phyloP scores from a whole-genome alignment of 2,888 invertebrate genomes.

The Deroplatys truncata region DNA sequence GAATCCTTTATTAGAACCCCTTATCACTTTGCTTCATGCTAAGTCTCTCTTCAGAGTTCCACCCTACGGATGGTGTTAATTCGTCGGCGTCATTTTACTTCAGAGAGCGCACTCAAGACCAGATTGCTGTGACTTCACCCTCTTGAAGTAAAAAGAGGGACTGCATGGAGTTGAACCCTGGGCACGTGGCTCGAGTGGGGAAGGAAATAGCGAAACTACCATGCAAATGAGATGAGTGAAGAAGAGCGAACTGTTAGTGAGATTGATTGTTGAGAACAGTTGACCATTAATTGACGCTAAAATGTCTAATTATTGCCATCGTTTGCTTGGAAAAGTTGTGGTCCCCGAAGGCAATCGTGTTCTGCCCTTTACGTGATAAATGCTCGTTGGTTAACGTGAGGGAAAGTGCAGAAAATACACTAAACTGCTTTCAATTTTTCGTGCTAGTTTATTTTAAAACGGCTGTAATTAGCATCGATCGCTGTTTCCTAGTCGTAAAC shows the following conservation, averaged over 20 bases:
- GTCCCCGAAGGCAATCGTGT: too few relatives aligned
- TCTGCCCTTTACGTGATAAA: too few relatives aligned
- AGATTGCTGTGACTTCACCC: background rate
- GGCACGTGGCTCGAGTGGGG: background rate
- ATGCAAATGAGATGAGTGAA: background rate
- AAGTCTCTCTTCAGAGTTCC: too few relatives aligned
- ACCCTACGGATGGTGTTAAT: background rate
- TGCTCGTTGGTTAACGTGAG: too few relatives aligned
- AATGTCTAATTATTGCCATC: background rate
- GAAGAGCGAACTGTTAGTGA: background rate
- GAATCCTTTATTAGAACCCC: too few relatives aligned
- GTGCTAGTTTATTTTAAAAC: too few relatives aligned
- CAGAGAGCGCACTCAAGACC: background rate
- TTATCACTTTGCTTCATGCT: too few relatives aligned
- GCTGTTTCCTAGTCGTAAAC: too few relatives aligned
- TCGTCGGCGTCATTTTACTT: background rate
- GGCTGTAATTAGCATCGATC: too few relatives aligned
- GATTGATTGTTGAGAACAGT: background rate
- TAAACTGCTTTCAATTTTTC: too few relatives aligned
- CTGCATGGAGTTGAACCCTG: background rate
- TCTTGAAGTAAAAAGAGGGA: background rate
- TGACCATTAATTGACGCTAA: background rate
- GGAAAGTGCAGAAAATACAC: too few relatives aligned
- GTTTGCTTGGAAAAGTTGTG: background rate
- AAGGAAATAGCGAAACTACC: background rate